Evolutionary conservation across 2,888 invertebrate species (phyloP).

Genomic region (Nowickia ferox): DNA sequence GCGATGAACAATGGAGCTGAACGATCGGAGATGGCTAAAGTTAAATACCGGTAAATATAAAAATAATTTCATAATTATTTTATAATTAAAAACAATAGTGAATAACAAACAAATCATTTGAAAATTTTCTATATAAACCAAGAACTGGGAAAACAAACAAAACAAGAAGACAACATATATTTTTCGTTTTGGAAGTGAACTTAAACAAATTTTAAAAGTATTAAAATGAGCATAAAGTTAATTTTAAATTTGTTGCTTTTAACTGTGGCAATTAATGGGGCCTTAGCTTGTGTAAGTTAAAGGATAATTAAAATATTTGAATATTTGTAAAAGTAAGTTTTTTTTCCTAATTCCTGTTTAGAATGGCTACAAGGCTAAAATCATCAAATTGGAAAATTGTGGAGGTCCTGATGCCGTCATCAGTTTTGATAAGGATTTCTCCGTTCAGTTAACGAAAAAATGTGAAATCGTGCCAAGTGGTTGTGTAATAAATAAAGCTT

Average conservation of each 20-base stretch:
- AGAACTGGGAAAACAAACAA: not conserved
- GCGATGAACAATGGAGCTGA: slow-evolving; percentile 78
- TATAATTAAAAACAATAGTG: slow-evolving; percentile 48
- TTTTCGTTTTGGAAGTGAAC: slow-evolving; percentile 4
- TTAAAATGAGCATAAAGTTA: slow-evolving; percentile 60
- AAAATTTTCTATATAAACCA: slow-evolving; percentile 54
- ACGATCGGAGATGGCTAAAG: slow-evolving; percentile 77
- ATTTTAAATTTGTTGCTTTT: slow-evolving; percentile 40
- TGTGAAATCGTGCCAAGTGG: slow-evolving; percentile 83
- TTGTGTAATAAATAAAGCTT: slow-evolving; percentile 82
- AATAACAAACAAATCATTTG: not conserved
- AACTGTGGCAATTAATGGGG: slow-evolving; percentile 62
- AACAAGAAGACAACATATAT: not conserved
- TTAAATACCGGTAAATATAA: slow-evolving; percentile 76
- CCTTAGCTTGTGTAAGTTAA: slow-evolving; percentile 80
- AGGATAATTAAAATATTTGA: not conserved
- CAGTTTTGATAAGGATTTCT: slow-evolving; percentile 77
- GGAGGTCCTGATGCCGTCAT: slow-evolving; percentile 78
- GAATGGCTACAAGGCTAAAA: slow-evolving; percentile 81
- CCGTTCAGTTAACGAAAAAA: slow-evolving; percentile 81
- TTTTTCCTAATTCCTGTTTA: slow-evolving; percentile 55
- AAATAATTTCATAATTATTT: slow-evolving; percentile 76
- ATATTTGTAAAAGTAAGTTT: not conserved
- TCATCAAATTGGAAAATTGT: slow-evolving; percentile 80
- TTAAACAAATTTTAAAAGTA: not conserved